Conservation (phyloP, 2,113 vertebrate species). For the Pithys albifrons region DNA sequence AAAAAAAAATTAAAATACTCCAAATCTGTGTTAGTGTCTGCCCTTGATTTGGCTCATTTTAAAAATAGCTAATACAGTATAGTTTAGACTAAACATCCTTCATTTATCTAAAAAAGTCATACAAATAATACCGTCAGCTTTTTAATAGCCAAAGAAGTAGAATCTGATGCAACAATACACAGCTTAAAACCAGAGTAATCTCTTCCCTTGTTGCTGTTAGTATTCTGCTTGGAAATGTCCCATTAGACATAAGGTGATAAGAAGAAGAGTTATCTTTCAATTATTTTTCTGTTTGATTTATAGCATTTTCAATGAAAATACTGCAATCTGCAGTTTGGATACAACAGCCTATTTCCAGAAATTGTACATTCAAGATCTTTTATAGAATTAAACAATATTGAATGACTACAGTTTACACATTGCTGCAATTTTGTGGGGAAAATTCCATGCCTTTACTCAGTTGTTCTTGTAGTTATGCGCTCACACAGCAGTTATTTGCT, state of each 20-base stretch:
- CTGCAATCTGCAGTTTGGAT: background rate
- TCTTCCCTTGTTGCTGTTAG: constrained; percentile 35
- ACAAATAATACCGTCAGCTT: constrained; percentile 28
- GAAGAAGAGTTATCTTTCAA: constrained; percentile 14
- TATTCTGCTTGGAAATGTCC: constrained; percentile 47
- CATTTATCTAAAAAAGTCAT: background rate
- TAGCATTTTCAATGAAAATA: background rate
- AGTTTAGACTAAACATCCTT: background rate
- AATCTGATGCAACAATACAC: constrained; percentile 6
- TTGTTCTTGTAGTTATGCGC: background rate
- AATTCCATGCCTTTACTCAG: background rate
- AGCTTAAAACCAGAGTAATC: constrained; percentile 52
- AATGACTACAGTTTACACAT: background rate
- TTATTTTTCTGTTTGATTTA: constrained; percentile 19
- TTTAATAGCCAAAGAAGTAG: constrained; percentile 36
- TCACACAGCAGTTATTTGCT: background rate
- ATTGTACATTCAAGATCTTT: background rate
- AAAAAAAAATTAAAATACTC: background rate
- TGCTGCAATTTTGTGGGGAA: background rate
- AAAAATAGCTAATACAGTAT: background rate
- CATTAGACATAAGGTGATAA: background rate
- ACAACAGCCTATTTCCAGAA: background rate
- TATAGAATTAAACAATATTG: background rate
- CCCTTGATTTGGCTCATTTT: background rate
- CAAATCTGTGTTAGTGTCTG: background rate